Base-by-base conservation (phyloP, 1,140 invertebrate genomes). In the Bombus pascuorum region DNA sequence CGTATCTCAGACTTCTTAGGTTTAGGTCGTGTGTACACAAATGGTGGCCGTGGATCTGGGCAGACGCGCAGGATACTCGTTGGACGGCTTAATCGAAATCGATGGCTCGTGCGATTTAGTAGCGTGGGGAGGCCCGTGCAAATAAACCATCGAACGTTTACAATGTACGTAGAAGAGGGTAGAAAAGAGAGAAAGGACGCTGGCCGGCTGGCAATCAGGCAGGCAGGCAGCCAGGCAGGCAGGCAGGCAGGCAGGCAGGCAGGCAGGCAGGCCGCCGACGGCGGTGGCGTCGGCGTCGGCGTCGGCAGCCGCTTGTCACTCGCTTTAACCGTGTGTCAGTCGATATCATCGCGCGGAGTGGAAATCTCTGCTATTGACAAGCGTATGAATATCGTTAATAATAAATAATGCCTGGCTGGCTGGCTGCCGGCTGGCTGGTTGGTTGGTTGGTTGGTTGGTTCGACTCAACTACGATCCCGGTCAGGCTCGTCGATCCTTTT, bases 311-410 rank as follows among this genome's bases (percentile, higher is more conserved):
- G 85, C 91, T 87, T 92, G 92, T 93, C 93, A 93, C 90, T 91
- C 91, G 90, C 85, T 91, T 90, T 90, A 90, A 91, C 90, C 92
- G 91, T 91, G 91, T 91, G 93, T 93, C 93, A 93, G 92, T 91
- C 91, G 93, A 92, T 93, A 93, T 94, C 93, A 93, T 93, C 90
- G 90, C 81, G 79, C 80, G 72, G 91, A 94, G 92, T 94, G 93
- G 93, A 93, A 93, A 92, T 87, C 87, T 84, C 93, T 94, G 93
- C 88, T 92, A 93, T 92, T 94, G 94, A 95, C 93, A 93, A 91
- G 90, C 90, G 86, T 89, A 91, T 92, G 93, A 93, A 94, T 94
- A 93, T 93, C 89, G 92, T 93, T 93, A 92, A 92, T 93, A 93
- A 93, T 93, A 93, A 94, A 94, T 94, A 93, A 92, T 93, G 88